Conservation (phyloP, 2,113 vertebrate genomes). For the Corydoras maculifer region DNA sequence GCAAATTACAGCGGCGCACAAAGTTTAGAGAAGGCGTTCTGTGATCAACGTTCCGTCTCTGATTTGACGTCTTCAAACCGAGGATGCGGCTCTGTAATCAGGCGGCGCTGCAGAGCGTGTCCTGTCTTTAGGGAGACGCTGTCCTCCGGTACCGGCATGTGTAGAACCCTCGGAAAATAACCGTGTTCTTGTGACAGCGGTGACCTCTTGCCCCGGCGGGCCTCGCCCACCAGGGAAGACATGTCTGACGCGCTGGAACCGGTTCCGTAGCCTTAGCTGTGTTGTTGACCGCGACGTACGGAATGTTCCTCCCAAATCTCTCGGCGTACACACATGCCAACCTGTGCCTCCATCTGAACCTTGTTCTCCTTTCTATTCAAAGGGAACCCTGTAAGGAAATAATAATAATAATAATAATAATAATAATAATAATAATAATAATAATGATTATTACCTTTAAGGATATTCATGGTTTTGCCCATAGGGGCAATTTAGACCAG, state of each 20-base stretch:
- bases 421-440: too few relatives aligned
- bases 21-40: slow-evolving; percentile 31
- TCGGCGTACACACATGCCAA: not conserved
- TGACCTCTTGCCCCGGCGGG: slow-evolving; percentile 23
- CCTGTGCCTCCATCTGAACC: not conserved
- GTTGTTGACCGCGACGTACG: slow-evolving; percentile 11
- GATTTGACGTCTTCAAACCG: not conserved
- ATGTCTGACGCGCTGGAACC: slow-evolving; percentile 13
- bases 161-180: too few relatives aligned
- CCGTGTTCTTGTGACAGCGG: slow-evolving; percentile 13
- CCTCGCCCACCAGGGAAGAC: slow-evolving; percentile 24
- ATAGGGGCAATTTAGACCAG: too few relatives aligned
- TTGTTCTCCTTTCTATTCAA: not conserved
- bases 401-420: too few relatives aligned
- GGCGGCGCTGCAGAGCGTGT: too few relatives aligned
- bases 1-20: slow-evolving; percentile 23
- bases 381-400: too few relatives aligned
- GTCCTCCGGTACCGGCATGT: too few relatives aligned
- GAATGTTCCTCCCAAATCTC: not conserved
- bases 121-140: too few relatives aligned
- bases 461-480: too few relatives aligned
- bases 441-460: too few relatives aligned
- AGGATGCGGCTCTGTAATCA: too few relatives aligned
- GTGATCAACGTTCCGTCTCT: slow-evolving; percentile 24
- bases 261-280: slow-evolving; percentile 27